Evolutionary conservation across 2,113 vertebrate genomes (phyloP).

Genomic region (Tachuris rubrigastra): DNA sequence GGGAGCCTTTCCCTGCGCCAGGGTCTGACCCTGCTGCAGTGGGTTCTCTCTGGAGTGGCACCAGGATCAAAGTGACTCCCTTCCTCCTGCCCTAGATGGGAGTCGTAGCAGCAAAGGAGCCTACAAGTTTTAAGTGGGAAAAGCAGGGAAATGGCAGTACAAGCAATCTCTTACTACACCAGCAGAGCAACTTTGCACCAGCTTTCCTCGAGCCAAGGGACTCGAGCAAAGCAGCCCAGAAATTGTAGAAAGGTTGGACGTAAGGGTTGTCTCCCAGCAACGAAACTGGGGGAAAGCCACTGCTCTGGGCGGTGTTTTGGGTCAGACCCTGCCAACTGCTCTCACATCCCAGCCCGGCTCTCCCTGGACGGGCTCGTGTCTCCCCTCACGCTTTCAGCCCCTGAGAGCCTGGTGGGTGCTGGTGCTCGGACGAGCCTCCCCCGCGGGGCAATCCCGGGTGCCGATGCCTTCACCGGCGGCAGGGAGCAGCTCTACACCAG

Average conservation of each 20-base stretch:
- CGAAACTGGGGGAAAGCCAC: rapidly evolving
- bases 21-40: rapidly evolving
- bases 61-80: rapidly evolving
- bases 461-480: background rate
- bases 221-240: background rate
- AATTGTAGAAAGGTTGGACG: background rate
- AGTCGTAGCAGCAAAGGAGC: background rate
- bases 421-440: background rate
- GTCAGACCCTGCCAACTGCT: background rate
- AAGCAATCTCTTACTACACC: background rate
- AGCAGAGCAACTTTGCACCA: background rate
- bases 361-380: rapidly evolving
- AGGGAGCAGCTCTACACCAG: slow-evolving; percentile 6
- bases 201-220: background rate
- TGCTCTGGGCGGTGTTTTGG: background rate
- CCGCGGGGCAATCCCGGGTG: background rate
- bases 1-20: background rate
- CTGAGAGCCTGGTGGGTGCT: background rate
- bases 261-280: background rate
- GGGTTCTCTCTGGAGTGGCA: background rate
- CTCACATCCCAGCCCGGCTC: background rate
- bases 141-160: rapidly evolving
- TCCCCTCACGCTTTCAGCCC: background rate
- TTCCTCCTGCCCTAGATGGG: background rate
- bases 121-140: background rate